A percentile compares a stretch with the other conserved stretches of the same genome.
phyloP scores from a whole-genome alignment of 2,888 invertebrate species.

The Drosophila hamatofila region DNA sequence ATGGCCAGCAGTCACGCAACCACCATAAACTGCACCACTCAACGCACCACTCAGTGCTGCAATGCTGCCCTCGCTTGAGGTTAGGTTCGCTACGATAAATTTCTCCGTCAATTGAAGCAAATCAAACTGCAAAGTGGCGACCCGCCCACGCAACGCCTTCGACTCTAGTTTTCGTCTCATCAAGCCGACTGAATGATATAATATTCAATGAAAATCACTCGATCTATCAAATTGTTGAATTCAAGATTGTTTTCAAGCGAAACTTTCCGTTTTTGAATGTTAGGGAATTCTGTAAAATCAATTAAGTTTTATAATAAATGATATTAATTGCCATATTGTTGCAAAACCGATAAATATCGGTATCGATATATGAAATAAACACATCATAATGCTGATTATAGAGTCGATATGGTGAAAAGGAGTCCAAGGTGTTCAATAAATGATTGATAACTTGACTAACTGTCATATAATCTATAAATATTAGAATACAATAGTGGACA shows the following conservation, averaged over 20 bases:
- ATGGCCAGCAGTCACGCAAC: slow-evolving; percentile 78
- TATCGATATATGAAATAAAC: background rate
- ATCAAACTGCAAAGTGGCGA: slow-evolving; percentile 65
- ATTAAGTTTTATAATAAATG: background rate
- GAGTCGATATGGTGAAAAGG: too few relatives aligned
- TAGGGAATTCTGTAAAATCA: background rate
- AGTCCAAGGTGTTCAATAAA: too few relatives aligned
- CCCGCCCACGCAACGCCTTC: slow-evolving; percentile 62
- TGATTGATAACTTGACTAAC: too few relatives aligned
- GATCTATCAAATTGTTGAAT: slow-evolving; percentile 17
- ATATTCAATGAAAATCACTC: slow-evolving; percentile 42
- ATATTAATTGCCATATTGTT: too few relatives aligned
- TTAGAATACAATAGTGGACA: background rate
- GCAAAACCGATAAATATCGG: background rate
- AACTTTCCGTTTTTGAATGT: background rate
- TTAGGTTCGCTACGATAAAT: slow-evolving; percentile 45
- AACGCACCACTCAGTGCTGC: slow-evolving; percentile 17
- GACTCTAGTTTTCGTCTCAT: slow-evolving; percentile 19
- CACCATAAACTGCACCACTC: slow-evolving; percentile 58
- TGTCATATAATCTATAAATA: too few relatives aligned
- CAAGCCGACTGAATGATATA: slow-evolving; percentile 23
- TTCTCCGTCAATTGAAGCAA: slow-evolving; percentile 73
- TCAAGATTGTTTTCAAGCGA: slow-evolving; percentile 11
- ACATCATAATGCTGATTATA: too few relatives aligned
- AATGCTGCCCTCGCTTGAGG: slow-evolving; percentile 16